Evolutionary conservation across 2,113 vertebrate genomes (phyloP).

Genomic region (Leuciscus idus): DNA sequence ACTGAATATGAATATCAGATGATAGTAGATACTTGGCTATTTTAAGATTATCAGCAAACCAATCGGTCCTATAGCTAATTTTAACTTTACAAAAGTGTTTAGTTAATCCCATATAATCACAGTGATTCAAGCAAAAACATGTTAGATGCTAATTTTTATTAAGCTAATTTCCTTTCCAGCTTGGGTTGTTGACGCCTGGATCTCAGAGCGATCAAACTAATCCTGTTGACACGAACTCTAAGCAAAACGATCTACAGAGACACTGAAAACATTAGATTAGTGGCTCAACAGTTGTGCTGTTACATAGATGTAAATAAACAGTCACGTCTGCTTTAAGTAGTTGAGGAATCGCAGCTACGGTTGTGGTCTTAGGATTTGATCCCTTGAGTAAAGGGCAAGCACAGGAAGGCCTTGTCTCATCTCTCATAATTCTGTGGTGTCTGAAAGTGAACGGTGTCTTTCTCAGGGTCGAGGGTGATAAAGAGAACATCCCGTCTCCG

Average conservation of each 20-base stretch:
- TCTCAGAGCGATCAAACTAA: neutral
- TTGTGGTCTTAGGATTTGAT: neutral
- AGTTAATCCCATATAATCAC: neutral
- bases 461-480: conserved; percentile 81
- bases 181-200: conserved; percentile 12
- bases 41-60: too few relatives aligned
- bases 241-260: conserved; percentile 24
- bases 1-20: neutral
- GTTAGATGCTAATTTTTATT: neutral
- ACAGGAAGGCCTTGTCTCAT: neutral
- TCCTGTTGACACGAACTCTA: conserved; percentile 9
- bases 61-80: neutral
- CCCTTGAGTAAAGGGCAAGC: neutral
- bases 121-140: neutral
- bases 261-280: conserved; percentile 45
- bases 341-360: neutral
- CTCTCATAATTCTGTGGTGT: neutral
- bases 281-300: conserved; percentile 26
- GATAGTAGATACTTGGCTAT: too few relatives aligned
- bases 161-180: neutral
- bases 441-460: conserved; percentile 54
- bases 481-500: conserved; percentile 89
- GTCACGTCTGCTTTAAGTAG: neutral
- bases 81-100: neutral
- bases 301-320: conserved; percentile 13